Percentiles rank a stretch among this genome's conserved stretches.
Evolutionary conservation across 2,113 vertebrate species (phyloP).

Genomic region (Globicephala melas): DNA sequence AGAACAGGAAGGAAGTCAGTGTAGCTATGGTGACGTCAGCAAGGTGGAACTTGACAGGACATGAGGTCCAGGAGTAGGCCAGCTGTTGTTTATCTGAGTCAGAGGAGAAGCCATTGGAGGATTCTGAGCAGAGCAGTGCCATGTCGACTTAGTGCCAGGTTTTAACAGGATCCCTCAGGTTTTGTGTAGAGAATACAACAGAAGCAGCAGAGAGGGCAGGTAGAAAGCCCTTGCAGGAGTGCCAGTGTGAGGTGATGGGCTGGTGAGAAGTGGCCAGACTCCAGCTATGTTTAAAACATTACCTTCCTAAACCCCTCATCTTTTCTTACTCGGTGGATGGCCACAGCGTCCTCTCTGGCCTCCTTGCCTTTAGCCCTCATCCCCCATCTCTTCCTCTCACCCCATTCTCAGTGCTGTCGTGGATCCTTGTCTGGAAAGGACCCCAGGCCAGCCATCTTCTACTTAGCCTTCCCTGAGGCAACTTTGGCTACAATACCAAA

Average conservation of each 20-base stretch:
- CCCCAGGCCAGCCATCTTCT: neutral
- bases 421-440: neutral
- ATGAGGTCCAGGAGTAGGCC: neutral
- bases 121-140: neutral
- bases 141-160: neutral
- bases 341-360: neutral
- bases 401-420: neutral
- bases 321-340: neutral
- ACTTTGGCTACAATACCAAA: neutral
- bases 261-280: neutral
- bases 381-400: neutral
- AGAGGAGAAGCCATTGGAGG: neutral
- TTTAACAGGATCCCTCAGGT: neutral
- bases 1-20: neutral
- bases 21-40: neutral
- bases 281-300: neutral
- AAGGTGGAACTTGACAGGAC: neutral
- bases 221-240: neutral
- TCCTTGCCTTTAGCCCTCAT: neutral
- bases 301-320: neutral
- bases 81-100: neutral
- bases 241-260: neutral
- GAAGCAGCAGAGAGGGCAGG: neutral
- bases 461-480: neutral
- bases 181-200: neutral